Evolutionary conservation across 1,140 invertebrate species (phyloP).

Genomic region (Drosophila hydei): DNA sequence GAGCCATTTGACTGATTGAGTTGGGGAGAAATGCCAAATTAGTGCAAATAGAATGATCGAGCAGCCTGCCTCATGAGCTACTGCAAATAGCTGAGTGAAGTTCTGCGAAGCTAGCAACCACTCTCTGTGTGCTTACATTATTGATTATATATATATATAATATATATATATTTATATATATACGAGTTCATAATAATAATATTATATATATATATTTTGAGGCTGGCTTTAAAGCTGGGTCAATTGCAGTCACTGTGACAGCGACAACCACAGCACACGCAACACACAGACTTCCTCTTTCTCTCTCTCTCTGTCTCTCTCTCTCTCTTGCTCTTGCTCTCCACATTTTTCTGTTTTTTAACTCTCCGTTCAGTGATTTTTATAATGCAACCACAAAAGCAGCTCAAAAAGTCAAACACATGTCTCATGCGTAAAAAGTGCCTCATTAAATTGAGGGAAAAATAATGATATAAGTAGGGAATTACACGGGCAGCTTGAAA

Average conservation of each 20-base stretch:
- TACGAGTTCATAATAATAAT: no score
- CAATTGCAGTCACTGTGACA: conserved; percentile 34
- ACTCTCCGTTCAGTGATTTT: conserved; percentile 44
- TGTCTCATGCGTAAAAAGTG: conserved; percentile 12
- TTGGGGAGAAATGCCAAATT: no score
- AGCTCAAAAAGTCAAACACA: conserved; percentile 61
- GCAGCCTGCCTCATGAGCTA: no score
- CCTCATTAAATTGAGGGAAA: conserved; percentile 16
- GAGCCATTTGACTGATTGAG: no score
- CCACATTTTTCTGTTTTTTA: no score
- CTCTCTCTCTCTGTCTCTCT: neutral
- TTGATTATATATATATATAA: no score
- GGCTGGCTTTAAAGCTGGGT: neutral
- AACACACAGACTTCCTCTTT: neutral
- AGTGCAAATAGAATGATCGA: no score
- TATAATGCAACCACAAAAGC: conserved; percentile 57
- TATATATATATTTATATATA: no score
- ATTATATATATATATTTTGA: no score
- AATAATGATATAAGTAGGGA: neutral
- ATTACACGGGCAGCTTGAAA: neutral
- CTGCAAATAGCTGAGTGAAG: no score
- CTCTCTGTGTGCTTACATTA: no score
- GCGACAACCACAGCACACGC: conserved; percentile 28
- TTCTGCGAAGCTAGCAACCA: no score
- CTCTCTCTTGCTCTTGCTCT: neutral